Evolutionary conservation across 1,140 invertebrate genomes (phyloP).

Genomic region (Hylaeus volcanicus): DNA sequence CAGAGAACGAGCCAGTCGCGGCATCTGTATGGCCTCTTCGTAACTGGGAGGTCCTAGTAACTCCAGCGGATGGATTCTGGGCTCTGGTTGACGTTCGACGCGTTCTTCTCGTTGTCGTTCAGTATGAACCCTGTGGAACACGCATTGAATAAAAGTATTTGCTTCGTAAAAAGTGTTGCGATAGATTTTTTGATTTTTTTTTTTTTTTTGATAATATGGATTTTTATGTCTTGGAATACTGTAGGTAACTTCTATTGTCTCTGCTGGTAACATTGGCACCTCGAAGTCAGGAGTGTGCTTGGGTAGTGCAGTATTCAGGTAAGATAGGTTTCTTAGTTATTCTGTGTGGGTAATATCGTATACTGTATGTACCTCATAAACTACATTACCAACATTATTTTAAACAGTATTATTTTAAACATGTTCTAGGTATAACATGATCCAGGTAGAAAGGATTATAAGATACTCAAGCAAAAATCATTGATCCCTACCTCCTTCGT

Average conservation of each 20-base stretch:
- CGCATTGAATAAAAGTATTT: no score
- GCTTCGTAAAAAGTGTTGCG: no score
- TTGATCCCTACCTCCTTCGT: conserved; percentile 79
- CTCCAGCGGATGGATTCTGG: conserved; percentile 83
- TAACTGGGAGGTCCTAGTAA: conserved; percentile 86
- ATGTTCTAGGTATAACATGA: no score
- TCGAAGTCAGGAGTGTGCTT: no score
- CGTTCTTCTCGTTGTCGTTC: conserved; percentile 80
- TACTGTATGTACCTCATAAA: no score
- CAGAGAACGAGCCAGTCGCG: conserved; percentile 79
- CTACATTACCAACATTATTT: no score
- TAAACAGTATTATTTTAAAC: no score
- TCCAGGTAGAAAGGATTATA: no score
- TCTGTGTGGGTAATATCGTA: not conserved
- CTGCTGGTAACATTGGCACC: no score
- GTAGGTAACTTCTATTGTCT: no score
- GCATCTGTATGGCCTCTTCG: conserved; percentile 87
- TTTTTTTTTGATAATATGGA: no score
- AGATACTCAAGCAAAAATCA: not conserved
- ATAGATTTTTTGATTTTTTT: not conserved
- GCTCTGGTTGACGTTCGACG: conserved; percentile 74
- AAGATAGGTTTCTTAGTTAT: conserved; percentile 46
- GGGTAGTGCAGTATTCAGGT: not conserved
- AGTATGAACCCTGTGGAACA: conserved; percentile 73
- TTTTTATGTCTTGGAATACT: no score